A percentile compares a stretch with the other conserved stretches of the same genome.
phyloP scores from a whole-genome alignment of 2,888 invertebrate genomes.

The Xestia rhomboidea region DNA sequence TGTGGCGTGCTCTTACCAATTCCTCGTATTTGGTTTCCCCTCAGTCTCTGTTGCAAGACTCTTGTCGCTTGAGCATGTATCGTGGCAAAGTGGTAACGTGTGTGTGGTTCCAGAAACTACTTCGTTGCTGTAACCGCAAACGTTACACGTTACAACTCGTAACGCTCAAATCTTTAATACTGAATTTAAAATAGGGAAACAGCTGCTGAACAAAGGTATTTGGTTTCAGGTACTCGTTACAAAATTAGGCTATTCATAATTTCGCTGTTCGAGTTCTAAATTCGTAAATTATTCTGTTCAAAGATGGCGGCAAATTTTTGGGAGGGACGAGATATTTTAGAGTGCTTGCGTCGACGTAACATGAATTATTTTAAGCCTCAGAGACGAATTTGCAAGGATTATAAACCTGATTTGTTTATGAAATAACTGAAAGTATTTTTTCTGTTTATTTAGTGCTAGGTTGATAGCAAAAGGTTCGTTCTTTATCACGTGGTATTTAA shows the following conservation, averaged over 20 bases:
- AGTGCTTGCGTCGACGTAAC: constrained; percentile 8
- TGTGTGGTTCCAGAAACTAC: constrained; percentile 12
- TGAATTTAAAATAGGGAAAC: constrained; percentile 60
- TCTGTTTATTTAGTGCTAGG: neutral
- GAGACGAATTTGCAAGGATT: neutral
- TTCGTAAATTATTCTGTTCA: constrained; percentile 55
- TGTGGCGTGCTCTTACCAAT: neutral
- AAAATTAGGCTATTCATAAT: constrained; percentile 58
- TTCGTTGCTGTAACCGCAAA: constrained; percentile 40
- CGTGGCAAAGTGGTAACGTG: neutral
- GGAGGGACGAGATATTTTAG: constrained; percentile 28
- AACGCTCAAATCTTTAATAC: constrained; percentile 51
- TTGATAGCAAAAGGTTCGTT: neutral
- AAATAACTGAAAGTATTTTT: neutral
- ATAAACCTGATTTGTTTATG: constrained; percentile 5
- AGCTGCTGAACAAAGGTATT: constrained; percentile 50
- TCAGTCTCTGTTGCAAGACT: neutral
- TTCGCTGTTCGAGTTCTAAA: constrained; percentile 50
- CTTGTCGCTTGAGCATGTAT: neutral
- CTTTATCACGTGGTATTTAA: too few species aligned
- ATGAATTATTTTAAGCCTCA: constrained; percentile 31
- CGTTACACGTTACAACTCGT: constrained; percentile 22
- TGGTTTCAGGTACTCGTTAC: constrained; percentile 36
- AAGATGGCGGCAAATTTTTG: constrained; percentile 45
- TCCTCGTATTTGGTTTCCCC: neutral